Conservation (phyloP, 1,140 invertebrate species). For the Zaprionus capensis region DNA sequence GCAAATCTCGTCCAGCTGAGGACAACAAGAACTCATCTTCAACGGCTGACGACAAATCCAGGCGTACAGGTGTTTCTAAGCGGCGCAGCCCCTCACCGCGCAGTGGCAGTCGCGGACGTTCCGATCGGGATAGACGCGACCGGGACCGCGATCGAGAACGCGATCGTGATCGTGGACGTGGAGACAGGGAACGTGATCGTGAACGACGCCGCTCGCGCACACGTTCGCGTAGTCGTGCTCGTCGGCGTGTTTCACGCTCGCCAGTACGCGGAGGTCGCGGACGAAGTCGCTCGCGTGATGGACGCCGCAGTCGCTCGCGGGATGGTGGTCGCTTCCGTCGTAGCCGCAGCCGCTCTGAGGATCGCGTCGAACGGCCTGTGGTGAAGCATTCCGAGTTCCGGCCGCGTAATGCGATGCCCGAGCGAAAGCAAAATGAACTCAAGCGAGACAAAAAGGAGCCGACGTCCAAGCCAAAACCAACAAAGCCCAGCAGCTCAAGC, state of each 20-base stretch:
- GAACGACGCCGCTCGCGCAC: constrained; percentile 52
- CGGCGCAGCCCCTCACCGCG: constrained; percentile 51
- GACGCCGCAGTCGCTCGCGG: constrained; percentile 58
- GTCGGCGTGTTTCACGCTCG: constrained; percentile 53
- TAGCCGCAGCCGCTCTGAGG: constrained; percentile 54
- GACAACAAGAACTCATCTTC: constrained; percentile 37
- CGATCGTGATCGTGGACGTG: constrained; percentile 41
- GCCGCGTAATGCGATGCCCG: constrained; percentile 57
- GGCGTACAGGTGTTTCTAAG: constrained; percentile 26
- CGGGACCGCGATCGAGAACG: constrained; percentile 38
- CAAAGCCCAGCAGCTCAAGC: constrained; percentile 28
- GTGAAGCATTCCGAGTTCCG: constrained; percentile 81
- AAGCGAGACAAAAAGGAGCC: constrained; percentile 84
- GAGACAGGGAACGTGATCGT: constrained; percentile 51
- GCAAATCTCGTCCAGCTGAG: constrained; percentile 49
- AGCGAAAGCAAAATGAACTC: constrained; percentile 52
- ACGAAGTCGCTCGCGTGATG: constrained; percentile 54
- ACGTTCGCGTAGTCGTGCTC: constrained; percentile 52
- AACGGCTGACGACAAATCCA: constrained; percentile 50
- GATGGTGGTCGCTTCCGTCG: constrained; percentile 52
- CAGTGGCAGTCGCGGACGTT: constrained; percentile 68
- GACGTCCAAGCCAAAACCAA: constrained; percentile 41
- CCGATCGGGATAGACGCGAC: constrained; percentile 36
- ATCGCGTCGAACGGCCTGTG: constrained; percentile 77
- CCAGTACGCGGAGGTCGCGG: constrained; percentile 40